These are phyloP conservation scores for Apodemia hepburni DNA, from an alignment of 2,888 invertebrate genomes.

Conservation along the genomic window DNA sequence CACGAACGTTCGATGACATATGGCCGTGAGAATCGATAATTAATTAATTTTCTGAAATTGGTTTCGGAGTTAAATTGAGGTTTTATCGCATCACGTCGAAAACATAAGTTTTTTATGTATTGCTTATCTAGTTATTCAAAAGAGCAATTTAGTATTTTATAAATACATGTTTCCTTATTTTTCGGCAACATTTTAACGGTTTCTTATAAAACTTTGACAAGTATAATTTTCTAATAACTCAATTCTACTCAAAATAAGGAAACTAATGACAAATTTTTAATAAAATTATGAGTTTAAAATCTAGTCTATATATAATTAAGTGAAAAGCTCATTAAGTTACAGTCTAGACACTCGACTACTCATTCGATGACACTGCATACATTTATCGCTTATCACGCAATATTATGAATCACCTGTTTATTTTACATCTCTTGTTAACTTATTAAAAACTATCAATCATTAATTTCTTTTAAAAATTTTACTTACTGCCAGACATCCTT, in stretches of 20 bases:
- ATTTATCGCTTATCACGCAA: conserved; percentile 12
- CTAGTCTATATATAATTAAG: background rate
- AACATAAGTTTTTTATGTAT: conserved; percentile 1
- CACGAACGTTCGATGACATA: conserved; percentile 71
- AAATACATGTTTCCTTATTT: background rate
- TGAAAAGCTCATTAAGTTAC: conserved; percentile 11
- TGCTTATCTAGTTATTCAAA: conserved; percentile 5
- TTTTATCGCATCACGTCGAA: conserved; percentile 7
- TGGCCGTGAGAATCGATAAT: conserved; percentile 74
- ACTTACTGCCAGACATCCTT: conserved; percentile 90
- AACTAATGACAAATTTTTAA: background rate
- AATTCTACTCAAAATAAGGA: background rate
- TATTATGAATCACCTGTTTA: conserved; percentile 14
- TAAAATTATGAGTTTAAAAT: background rate
- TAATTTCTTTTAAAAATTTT: conserved; percentile 12
- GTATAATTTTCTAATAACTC: background rate
- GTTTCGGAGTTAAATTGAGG: conserved; percentile 27
- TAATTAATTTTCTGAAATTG: conserved; percentile 72
- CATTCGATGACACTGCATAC: background rate
- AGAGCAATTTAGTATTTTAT: background rate
- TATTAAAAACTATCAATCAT: background rate
- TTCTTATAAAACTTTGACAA: background rate
- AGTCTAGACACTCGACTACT: conserved; percentile 9
- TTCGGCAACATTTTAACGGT: background rate
- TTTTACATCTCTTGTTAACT: conserved; percentile 9